Evolutionary conservation across 2,113 vertebrate species (phyloP).

Genomic region (Mormyrus lacerda): DNA sequence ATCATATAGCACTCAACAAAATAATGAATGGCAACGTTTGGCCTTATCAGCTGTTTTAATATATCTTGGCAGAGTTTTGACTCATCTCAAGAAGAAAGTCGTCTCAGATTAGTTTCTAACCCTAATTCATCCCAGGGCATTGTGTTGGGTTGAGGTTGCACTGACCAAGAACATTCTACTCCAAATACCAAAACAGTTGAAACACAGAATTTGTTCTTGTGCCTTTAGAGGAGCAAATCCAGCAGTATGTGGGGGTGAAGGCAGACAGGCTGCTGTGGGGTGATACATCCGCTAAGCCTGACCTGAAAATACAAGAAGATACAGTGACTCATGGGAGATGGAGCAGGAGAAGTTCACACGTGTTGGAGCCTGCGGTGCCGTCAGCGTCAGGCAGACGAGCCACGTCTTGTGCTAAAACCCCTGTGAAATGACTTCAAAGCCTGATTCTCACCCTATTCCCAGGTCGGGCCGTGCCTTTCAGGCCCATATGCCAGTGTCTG

Average conservation of each 20-base stretch:
- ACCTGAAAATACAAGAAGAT: neutral
- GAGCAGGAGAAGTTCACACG: neutral
- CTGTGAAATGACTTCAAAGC: neutral
- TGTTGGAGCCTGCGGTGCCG: too few species aligned
- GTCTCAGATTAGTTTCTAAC: neutral
- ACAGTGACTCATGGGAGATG: neutral
- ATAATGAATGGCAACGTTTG: neutral
- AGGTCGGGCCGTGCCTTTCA: neutral
- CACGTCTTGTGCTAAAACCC: neutral
- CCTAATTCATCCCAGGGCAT: neutral
- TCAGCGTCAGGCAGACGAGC: neutral
- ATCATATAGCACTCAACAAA: neutral
- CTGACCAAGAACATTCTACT: neutral
- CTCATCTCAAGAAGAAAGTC: neutral
- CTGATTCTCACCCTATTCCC: slow-evolving; percentile 9
- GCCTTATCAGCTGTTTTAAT: neutral
- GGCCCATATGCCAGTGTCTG: neutral
- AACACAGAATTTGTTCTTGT: neutral
- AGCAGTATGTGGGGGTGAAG: neutral
- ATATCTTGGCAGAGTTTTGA: neutral
- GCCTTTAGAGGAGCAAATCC: neutral
- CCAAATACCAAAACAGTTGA: neutral
- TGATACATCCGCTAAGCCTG: neutral
- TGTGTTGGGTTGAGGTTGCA: neutral
- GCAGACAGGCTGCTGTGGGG: neutral